These are phyloP conservation scores for Dasyprocta punctata DNA, from an alignment of 2,113 vertebrate species.

Conservation along the genomic window DNA sequence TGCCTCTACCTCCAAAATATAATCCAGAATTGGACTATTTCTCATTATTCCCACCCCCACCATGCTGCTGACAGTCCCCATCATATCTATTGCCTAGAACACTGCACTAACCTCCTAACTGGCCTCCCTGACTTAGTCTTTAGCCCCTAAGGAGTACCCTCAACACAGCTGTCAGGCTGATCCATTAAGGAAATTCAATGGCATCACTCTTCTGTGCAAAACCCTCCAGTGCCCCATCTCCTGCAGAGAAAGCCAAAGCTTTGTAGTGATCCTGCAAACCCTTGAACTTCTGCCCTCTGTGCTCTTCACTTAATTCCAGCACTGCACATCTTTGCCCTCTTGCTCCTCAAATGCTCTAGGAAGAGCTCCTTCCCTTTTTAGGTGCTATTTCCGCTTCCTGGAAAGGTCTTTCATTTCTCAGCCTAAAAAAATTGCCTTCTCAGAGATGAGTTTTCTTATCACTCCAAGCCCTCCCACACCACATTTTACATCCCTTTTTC, in stretches of 20 bases:
- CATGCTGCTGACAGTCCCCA: not conserved
- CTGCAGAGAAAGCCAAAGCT: not conserved
- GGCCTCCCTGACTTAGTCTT: not conserved
- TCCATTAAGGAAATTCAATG: not conserved
- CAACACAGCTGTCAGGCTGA: not conserved
- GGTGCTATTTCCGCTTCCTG: not conserved
- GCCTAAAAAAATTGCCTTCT: conserved; percentile 4
- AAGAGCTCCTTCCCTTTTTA: not conserved
- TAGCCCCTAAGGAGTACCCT: not conserved
- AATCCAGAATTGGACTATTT: not conserved
- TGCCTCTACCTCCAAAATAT: not conserved
- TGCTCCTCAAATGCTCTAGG: not conserved
- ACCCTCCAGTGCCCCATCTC: not conserved
- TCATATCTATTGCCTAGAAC: not conserved
- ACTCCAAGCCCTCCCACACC: not conserved
- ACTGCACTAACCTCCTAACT: not conserved
- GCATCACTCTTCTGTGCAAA: not conserved
- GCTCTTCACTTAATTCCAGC: too few relatives aligned
- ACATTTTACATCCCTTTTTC: not conserved
- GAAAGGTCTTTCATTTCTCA: not conserved
- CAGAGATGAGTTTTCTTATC: not conserved
- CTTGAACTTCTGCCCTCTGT: not conserved
- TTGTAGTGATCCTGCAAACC: accelerated
- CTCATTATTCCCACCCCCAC: not conserved
- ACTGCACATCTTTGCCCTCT: not conserved